Percentiles rank a stretch among this genome's conserved stretches.
phyloP scores from a whole-genome alignment of 2,888 invertebrate genomes.

The Cylloceria caligata region DNA sequence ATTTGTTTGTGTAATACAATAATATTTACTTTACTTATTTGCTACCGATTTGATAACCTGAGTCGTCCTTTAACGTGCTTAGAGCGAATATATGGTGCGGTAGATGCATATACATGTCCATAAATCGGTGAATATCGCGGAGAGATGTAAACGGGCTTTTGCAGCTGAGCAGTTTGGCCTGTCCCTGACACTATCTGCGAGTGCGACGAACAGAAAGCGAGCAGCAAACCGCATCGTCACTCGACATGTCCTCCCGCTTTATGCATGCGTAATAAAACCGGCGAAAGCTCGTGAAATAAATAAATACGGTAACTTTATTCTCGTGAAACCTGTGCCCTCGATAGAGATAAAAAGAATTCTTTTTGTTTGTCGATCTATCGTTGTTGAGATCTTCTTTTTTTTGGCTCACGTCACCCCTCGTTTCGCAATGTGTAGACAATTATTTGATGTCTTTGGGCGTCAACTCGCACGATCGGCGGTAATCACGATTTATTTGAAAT shows the following conservation, averaged over 20 bases:
- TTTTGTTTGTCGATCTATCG: constrained; percentile 20
- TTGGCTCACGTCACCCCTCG: constrained; percentile 19
- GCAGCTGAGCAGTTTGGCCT: constrained; percentile 65
- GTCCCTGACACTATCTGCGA: constrained; percentile 79
- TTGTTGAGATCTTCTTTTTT: constrained; percentile 22
- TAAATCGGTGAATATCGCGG: constrained; percentile 43
- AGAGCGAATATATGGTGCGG: constrained; percentile 34
- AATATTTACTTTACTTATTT: too few species aligned
- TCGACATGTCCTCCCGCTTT: constrained; percentile 52
- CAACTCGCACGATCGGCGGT: constrained; percentile 20
- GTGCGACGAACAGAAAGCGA: constrained; percentile 48
- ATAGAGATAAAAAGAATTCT: constrained; percentile 19
- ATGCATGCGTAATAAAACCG: constrained; percentile 69
- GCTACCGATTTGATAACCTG: neutral
- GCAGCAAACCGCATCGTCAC: constrained; percentile 47
- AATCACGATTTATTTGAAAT: neutral
- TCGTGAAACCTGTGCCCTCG: constrained; percentile 28
- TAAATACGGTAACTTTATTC: neutral
- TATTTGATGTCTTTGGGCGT: constrained; percentile 48
- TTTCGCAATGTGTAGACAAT: constrained; percentile 47
- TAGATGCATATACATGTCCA: constrained; percentile 12
- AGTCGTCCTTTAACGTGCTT: neutral
- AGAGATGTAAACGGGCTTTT: constrained; percentile 59
- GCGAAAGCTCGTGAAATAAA: constrained; percentile 55
- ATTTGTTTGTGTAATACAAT: too few species aligned